phyloP scores from a whole-genome alignment of 2,113 vertebrate species.

The Canis aureus region DNA sequence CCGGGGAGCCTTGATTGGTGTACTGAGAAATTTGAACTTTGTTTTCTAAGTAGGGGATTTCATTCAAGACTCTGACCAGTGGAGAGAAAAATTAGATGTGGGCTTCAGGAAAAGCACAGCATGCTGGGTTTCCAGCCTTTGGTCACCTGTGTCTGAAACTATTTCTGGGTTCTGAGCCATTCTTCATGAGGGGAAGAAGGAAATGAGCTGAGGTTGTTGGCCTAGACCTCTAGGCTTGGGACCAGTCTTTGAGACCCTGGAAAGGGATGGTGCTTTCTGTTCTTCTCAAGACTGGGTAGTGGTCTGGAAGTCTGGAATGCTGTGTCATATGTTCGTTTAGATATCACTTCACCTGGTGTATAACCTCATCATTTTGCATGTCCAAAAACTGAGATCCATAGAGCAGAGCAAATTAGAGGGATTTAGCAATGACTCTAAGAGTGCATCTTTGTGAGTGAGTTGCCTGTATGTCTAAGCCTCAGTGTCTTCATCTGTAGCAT shows the following conservation, averaged over 20 bases:
- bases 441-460: too few relatives aligned
- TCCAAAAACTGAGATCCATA: neutral
- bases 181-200: neutral
- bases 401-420: neutral
- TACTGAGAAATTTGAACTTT: neutral
- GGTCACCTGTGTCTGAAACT: neutral
- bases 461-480: neutral
- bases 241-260: neutral
- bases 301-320: neutral
- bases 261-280: neutral
- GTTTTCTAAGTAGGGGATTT: neutral
- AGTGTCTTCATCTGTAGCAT: neutral
- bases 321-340: accelerated
- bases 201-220: neutral
- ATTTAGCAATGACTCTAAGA: neutral
- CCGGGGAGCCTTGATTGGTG: neutral
- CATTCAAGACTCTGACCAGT: neutral
- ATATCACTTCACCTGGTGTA: neutral
- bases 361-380: neutral
- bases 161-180: neutral
- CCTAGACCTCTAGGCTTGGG: neutral
- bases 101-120: neutral
- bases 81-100: neutral
- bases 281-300: too few relatives aligned
- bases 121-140: neutral